These are phyloP conservation scores for Morelia viridis DNA, from an alignment of 2,797 vertebrate genomes.

Conservation along the genomic window DNA sequence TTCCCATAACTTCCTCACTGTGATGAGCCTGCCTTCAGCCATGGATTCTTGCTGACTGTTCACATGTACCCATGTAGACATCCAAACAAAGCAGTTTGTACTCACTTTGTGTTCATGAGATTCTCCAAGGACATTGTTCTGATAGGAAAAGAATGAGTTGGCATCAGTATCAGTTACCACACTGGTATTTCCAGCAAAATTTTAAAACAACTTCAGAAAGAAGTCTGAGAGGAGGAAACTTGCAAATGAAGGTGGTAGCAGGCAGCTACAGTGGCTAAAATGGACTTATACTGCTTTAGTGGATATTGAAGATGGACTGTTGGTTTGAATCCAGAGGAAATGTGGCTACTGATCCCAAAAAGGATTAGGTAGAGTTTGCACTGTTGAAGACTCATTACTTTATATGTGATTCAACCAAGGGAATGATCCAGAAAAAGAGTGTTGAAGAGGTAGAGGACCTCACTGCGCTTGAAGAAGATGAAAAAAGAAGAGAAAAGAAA, in stretches of 20 bases:
- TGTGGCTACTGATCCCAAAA: not conserved
- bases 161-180: not conserved
- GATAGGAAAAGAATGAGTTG: not conserved
- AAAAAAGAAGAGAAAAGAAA: not conserved
- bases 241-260: not conserved
- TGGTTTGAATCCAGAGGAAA: not conserved
- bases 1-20: not conserved
- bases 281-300: not conserved
- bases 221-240: not conserved
- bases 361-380: not conserved
- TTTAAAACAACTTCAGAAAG: not conserved
- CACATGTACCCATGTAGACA: not conserved
- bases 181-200: not conserved
- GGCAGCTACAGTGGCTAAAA: not conserved
- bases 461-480: not conserved
- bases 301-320: not conserved
- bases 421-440: not conserved
- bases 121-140: not conserved
- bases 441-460: not conserved
- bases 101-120: not conserved
- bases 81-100: not conserved
- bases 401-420: not conserved
- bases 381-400: not conserved
- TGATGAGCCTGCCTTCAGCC: not conserved
- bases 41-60: not conserved